Conservation (phyloP, 1,140 invertebrate species). For the Heliconius eleuchia region DNA sequence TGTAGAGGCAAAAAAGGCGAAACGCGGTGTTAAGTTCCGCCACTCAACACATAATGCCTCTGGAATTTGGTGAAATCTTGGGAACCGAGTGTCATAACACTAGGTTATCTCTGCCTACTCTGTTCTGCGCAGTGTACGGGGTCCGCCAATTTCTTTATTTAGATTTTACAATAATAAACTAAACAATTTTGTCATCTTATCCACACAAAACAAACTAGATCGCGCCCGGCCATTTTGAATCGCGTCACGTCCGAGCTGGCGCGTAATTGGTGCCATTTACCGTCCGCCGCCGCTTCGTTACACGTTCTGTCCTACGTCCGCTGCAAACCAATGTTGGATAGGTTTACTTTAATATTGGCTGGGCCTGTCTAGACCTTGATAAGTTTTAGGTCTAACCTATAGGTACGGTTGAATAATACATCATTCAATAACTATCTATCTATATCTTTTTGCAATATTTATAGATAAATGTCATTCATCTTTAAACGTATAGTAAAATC, state of each 20-base stretch:
- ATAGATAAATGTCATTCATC: no score
- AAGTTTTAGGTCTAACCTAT: background rate
- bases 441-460: no score
- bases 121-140: no score
- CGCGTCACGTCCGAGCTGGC: constrained; percentile 71
- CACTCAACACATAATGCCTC: no score
- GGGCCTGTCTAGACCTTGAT: background rate
- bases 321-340: constrained; percentile 53
- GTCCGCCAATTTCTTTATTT: no score
- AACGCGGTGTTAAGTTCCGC: no score
- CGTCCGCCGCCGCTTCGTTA: constrained; percentile 61
- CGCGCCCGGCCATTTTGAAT: constrained; percentile 58
- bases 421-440: no score
- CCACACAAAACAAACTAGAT: constrained; percentile 45
- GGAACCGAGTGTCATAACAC: no score
- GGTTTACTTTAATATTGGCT: constrained; percentile 24
- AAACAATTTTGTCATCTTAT: constrained; percentile 30
- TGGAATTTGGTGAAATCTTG: no score
- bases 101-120: no score
- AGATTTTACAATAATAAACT: background rate
- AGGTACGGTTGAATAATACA: background rate
- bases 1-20: no score
- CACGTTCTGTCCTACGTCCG: constrained; percentile 56
- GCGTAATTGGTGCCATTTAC: constrained; percentile 77
- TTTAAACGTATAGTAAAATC: no score